phyloP scores from a whole-genome alignment of 2,113 vertebrate species.

The Peromyscus polionotus region DNA sequence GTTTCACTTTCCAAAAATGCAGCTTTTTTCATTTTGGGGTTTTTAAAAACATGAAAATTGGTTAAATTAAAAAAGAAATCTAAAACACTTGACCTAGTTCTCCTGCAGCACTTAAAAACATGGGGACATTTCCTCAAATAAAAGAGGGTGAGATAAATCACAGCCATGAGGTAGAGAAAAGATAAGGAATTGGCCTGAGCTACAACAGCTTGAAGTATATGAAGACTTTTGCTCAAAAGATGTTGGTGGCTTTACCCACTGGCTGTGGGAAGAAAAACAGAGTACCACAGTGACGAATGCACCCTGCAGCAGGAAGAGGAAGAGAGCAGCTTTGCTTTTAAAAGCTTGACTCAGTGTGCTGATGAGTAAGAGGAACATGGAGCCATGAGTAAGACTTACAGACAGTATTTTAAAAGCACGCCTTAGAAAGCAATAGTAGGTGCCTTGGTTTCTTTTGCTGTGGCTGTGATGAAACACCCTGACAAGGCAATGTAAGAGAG shows the following conservation, averaged over 20 bases:
- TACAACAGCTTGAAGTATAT: background rate
- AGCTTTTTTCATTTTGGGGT: background rate
- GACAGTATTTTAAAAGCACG: background rate
- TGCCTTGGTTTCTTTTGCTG: background rate
- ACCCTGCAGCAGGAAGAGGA: background rate
- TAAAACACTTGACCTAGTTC: background rate
- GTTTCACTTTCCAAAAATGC: background rate
- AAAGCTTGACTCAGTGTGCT: background rate
- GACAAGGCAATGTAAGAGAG: background rate
- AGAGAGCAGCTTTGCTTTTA: background rate
- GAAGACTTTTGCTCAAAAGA: conserved; percentile 1
- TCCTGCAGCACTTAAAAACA: background rate
- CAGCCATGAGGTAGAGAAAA: background rate
- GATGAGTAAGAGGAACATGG: background rate
- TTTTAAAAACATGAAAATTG: conserved; percentile 31
- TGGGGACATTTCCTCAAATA: background rate
- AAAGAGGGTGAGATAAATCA: background rate
- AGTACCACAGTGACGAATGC: background rate
- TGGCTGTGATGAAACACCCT: background rate
- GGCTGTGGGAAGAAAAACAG: background rate
- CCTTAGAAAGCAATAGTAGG: background rate
- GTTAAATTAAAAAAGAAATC: background rate
- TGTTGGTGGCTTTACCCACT: background rate
- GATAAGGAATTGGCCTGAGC: background rate
- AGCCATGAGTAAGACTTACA: background rate